Conservation (phyloP, 2,113 vertebrate genomes). For the Siniperca chuatsi region DNA sequence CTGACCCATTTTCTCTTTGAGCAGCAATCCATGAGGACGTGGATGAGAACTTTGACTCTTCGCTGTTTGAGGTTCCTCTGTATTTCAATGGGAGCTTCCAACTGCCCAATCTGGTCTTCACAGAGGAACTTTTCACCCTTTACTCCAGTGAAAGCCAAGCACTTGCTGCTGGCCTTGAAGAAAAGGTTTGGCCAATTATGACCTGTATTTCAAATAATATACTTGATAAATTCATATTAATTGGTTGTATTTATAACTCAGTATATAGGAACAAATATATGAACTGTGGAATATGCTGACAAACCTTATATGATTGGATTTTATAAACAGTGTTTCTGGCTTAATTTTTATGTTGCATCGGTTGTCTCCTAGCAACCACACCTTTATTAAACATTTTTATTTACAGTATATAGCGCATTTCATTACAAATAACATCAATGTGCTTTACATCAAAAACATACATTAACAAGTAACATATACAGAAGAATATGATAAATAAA, state of each 20-base stretch:
- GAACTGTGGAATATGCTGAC: neutral
- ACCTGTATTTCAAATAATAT: neutral
- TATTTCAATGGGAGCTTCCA: constrained; percentile 78
- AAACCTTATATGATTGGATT: neutral
- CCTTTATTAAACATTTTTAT: neutral
- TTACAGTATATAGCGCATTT: neutral
- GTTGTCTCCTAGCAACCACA: neutral
- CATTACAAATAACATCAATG: neutral
- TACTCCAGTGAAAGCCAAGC: constrained; percentile 33
- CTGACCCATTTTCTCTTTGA: constrained; percentile 12
- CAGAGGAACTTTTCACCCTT: constrained; percentile 14
- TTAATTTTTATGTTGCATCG: neutral
- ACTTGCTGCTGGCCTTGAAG: constrained; percentile 36
- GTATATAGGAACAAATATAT: neutral
- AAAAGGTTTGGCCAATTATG: constrained; percentile 62
- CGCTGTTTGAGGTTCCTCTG: constrained; percentile 62
- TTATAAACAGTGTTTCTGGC: neutral
- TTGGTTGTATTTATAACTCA: neutral
- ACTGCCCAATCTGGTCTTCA: constrained; percentile 64
- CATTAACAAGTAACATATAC: neutral
- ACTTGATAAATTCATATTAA: neutral
- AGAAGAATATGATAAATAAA: neutral
- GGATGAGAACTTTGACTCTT: constrained; percentile 77
- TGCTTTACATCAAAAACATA: neutral
- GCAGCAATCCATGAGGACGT: constrained; percentile 66